These are phyloP conservation scores for Ateles fusciceps DNA, from an alignment of 2,797 vertebrate species.

Conservation along the genomic window DNA sequence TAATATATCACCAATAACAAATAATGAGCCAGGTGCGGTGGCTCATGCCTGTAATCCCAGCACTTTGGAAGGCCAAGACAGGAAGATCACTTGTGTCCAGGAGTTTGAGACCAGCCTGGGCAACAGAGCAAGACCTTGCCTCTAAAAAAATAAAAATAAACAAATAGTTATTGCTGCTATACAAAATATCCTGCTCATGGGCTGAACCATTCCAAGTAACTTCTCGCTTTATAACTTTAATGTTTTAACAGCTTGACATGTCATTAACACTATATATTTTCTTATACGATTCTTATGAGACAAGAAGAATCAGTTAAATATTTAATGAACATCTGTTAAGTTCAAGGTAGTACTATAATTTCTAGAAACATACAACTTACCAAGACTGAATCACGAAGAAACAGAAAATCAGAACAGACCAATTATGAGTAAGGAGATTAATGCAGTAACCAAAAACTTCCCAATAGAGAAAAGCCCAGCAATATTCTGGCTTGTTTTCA, in stretches of 20 bases:
- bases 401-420: neutral
- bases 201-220: neutral
- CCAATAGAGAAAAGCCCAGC: neutral
- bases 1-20: neutral
- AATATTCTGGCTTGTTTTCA: neutral
- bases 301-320: conserved; percentile 4
- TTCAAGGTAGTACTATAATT: neutral
- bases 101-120: no score
- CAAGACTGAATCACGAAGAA: neutral
- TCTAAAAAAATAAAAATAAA: no score
- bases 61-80: no score
- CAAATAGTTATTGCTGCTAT: neutral
- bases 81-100: no score
- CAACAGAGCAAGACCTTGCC: no score
- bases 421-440: neutral
- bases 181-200: neutral
- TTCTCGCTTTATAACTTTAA: conserved; percentile 25
- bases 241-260: neutral
- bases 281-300: neutral
- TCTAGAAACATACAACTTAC: neutral
- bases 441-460: neutral
- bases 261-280: neutral
- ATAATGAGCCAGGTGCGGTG: neutral
- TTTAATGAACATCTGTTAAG: conserved; percentile 32
- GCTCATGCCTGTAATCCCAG: no score